These are phyloP conservation scores for Meloidogyne floridensis DNA, from an alignment of 1,140 invertebrate genomes.

Conservation along the genomic window DNA sequence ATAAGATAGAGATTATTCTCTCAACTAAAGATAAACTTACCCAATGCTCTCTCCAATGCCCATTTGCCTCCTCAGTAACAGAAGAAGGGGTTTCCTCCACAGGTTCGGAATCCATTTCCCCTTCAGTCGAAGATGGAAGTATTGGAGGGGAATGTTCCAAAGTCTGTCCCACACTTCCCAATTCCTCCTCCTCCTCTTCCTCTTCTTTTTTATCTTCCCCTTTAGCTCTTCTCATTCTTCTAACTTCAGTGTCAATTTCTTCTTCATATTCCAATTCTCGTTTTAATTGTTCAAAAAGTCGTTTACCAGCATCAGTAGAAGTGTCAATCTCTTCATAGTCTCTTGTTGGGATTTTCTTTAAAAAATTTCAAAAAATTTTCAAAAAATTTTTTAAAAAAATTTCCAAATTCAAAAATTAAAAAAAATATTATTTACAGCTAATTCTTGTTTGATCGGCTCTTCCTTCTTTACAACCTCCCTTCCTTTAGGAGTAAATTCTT, in stretches of 20 bases:
- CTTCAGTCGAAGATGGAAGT: not conserved
- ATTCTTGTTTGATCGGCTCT: not conserved
- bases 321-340: conserved; percentile 15
- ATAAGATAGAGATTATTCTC: no score
- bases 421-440: not conserved
- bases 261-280: conserved; percentile 49
- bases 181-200: conserved; percentile 14
- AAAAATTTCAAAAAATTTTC: not conserved
- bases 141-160: not conserved
- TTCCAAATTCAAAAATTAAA: not conserved
- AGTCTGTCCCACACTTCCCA: not conserved
- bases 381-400: no score
- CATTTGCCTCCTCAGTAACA: not conserved
- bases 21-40: not conserved
- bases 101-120: conserved; percentile 2
- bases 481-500: conserved; percentile 14
- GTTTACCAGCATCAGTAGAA: conserved; percentile 15
- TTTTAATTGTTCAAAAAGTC: conserved; percentile 42
- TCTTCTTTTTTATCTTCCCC: conserved; percentile 21
- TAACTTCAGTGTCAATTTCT: conserved; percentile 41
- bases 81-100: conserved; percentile 9
- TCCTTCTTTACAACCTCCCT: conserved; percentile 4
- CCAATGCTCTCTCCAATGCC: conserved; percentile 2
- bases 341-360: not conserved
- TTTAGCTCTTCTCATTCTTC: conserved; percentile 30